A percentile compares a stretch with the other conserved stretches of the same genome.
phyloP scores from a whole-genome alignment of 2,888 invertebrate species.

The Drosophila putrida region DNA sequence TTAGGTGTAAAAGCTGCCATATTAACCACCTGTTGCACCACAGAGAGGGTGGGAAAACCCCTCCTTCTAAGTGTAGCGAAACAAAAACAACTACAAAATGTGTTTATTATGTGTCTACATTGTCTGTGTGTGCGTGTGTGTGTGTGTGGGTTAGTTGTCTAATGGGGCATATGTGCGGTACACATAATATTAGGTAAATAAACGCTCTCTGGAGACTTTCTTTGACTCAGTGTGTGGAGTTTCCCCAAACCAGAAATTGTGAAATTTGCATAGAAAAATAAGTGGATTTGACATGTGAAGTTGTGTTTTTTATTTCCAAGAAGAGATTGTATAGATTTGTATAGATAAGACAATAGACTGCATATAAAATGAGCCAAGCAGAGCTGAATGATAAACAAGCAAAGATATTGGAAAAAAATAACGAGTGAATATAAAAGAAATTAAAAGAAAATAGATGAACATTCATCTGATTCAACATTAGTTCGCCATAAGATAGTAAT shows the following conservation, averaged over 20 bases:
- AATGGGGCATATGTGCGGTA: conserved; percentile 73
- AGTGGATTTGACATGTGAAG: conserved; percentile 29
- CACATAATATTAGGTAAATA: conserved; percentile 74
- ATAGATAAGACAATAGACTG: conserved; percentile 50
- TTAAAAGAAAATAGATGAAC: background rate
- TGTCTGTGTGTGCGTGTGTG: conserved; percentile 11
- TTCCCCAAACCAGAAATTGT: background rate
- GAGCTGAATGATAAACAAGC: conserved; percentile 32
- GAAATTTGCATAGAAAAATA: conserved; percentile 62
- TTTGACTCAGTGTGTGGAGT: background rate
- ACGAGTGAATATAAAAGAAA: conserved; percentile 8
- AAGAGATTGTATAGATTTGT: conserved; percentile 18
- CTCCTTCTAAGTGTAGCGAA: conserved; percentile 11
- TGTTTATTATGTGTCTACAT: conserved; percentile 68
- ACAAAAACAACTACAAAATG: conserved; percentile 38
- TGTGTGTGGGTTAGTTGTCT: conserved; percentile 52
- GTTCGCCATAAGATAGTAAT: background rate
- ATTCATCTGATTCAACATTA: background rate
- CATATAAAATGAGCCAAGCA: conserved; percentile 56
- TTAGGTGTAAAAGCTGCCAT: conserved; percentile 74
- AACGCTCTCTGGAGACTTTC: conserved; percentile 43
- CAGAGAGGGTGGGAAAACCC: background rate
- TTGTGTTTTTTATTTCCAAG: conserved; percentile 11
- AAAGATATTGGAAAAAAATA: conserved; percentile 25
- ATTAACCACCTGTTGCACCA: conserved; percentile 75